A percentile compares a stretch with the other conserved stretches of the same genome.
These are phyloP conservation scores for Tragelaphus imberbis DNA, from an alignment of 2,113 vertebrate species.

Conservation along the genomic window DNA sequence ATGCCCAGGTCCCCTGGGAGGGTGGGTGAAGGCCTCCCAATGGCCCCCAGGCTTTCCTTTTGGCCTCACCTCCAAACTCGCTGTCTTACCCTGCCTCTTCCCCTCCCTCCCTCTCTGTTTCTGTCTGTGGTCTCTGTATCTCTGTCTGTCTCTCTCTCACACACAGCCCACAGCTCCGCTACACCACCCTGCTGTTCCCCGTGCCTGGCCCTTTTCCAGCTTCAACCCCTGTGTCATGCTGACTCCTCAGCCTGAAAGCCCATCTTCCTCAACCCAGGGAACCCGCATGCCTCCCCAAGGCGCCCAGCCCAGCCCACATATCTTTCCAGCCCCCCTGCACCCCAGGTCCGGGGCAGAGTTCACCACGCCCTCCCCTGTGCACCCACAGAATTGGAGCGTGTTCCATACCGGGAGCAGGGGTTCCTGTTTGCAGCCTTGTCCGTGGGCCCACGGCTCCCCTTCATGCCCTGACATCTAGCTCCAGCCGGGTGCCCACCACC, in stretches of 20 bases:
- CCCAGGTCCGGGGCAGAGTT: not conserved
- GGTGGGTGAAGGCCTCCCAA: not conserved
- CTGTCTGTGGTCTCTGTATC: not conserved
- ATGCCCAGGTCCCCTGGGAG: not conserved
- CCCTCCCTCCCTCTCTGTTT: not conserved
- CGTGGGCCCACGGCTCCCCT: accelerated
- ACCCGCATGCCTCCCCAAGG: too few species aligned
- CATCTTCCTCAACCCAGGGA: not conserved
- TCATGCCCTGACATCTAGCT: not conserved
- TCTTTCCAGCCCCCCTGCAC: not conserved
- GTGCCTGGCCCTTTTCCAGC: not conserved
- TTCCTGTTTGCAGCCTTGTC: not conserved
- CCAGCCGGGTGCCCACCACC: not conserved
- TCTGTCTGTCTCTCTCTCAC: not conserved
- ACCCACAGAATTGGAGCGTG: not conserved
- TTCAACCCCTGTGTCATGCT: not conserved
- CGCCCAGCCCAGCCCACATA: not conserved
- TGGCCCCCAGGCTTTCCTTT: not conserved
- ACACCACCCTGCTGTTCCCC: not conserved
- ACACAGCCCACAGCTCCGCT: not conserved
- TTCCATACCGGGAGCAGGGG: not conserved
- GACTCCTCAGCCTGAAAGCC: not conserved
- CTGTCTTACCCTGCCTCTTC: not conserved
- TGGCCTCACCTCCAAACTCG: not conserved
- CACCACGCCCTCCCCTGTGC: not conserved